phyloP scores from a whole-genome alignment of 2,113 vertebrate genomes.

The Brachionichthys hirsutus region DNA sequence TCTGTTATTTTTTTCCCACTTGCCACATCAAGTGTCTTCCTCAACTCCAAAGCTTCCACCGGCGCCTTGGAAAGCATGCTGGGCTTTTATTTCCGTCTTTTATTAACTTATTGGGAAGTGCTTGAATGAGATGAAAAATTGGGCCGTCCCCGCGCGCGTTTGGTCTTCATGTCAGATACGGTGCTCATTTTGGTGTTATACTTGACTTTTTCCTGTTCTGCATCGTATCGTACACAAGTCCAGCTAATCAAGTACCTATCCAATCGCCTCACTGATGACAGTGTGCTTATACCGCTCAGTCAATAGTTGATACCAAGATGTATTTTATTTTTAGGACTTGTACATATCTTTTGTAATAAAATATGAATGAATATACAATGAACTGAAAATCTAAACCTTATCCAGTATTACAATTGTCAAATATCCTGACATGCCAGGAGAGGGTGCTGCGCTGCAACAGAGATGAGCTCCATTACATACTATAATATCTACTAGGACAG shows the following conservation, averaged over 20 bases:
- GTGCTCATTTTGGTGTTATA: conserved; percentile 33
- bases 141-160: conserved; percentile 33
- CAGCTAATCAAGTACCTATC: conserved; percentile 17
- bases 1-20: conserved; percentile 10
- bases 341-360: conserved; percentile 80
- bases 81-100: conserved; percentile 57
- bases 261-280: conserved; percentile 18
- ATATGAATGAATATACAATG: conserved; percentile 61
- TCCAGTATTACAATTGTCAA: too few relatives aligned
- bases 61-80: conserved; percentile 22
- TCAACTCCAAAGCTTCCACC: conserved; percentile 2
- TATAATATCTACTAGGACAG: neutral
- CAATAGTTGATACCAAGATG: conserved; percentile 82
- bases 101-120: conserved; percentile 76
- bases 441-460: too few relatives aligned
- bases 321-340: conserved; percentile 93
- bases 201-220: conserved; percentile 17
- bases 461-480: too few relatives aligned
- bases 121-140: conserved; percentile 56
- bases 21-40: conserved; percentile 19
- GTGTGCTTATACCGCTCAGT: conserved; percentile 45
- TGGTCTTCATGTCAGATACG: conserved; percentile 25
- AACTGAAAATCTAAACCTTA: neutral
- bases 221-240: conserved; percentile 21
- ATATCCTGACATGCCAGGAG: too few relatives aligned